A percentile compares a stretch with the other conserved stretches of the same genome.
These are phyloP conservation scores for Chamaea fasciata DNA, from an alignment of 2,113 vertebrate species.

Conservation along the genomic window DNA sequence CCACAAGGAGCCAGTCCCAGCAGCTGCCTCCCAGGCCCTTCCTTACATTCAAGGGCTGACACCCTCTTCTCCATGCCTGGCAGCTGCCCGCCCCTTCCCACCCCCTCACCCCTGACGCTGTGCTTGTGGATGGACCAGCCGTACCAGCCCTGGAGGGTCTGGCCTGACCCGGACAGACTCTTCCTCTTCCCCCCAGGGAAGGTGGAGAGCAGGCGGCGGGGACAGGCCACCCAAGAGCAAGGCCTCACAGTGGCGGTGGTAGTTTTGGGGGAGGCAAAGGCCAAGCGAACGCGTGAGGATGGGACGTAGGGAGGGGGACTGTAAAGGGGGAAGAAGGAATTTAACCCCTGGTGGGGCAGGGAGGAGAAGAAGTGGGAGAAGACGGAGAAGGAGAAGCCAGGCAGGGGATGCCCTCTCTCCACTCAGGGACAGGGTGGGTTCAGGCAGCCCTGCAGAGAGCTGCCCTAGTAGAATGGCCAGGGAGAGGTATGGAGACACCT, in stretches of 20 bases:
- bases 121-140: slow-evolving; percentile 51
- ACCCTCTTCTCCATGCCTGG: neutral
- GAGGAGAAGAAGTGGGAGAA: neutral
- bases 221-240: slow-evolving; percentile 20
- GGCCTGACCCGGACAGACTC: neutral
- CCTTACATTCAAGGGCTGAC: slow-evolving; percentile 44
- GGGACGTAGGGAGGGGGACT: accelerated
- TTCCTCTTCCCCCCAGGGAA: neutral
- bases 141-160: neutral
- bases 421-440: accelerated
- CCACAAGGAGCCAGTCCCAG: slow-evolving; percentile 70
- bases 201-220: neutral
- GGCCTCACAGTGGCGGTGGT: slow-evolving; percentile 56
- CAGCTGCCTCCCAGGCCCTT: slow-evolving; percentile 55
- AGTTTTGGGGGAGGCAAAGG: slow-evolving; percentile 1
- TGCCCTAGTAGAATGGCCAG: neutral
- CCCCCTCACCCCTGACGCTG: slow-evolving; percentile 31
- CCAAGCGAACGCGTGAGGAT: neutral
- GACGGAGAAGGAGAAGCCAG: neutral
- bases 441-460: neutral
- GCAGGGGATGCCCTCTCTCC: neutral
- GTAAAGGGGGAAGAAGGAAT: neutral
- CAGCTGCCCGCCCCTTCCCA: slow-evolving; percentile 19
- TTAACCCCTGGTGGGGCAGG: neutral
- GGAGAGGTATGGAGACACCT: neutral